Conservation (phyloP, 30 jellyfish, hydroid and myxozoan species). For the Hydractinia echinata region DNA sequence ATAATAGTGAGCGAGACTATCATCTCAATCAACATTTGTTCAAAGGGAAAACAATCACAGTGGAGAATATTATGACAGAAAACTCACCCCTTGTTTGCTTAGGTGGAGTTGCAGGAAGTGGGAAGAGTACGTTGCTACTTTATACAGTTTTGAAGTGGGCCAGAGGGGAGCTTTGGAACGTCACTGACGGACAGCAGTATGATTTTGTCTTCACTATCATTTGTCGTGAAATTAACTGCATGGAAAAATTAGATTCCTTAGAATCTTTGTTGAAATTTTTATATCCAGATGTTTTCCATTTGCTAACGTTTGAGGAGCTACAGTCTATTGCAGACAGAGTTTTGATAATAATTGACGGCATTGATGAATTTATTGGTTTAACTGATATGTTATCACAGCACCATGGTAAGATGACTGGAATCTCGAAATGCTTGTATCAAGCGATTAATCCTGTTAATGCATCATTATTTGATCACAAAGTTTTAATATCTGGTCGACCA, state of each 20-base stretch:
- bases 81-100: not conserved
- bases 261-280: not conserved
- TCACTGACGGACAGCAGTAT: not conserved
- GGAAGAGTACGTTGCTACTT: slow-evolving; percentile 26
- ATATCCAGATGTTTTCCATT: not conserved
- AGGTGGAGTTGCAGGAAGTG: slow-evolving; percentile 40
- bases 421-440: not conserved
- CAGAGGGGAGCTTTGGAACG: slow-evolving; percentile 21
- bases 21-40: not conserved
- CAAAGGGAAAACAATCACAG: not conserved
- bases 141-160: slow-evolving; percentile 40
- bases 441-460: not conserved
- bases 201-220: slow-evolving; percentile 26
- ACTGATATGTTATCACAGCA: not conserved
- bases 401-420: not conserved
- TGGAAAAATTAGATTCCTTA: not conserved
- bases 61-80: not conserved
- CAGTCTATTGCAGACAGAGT: not conserved
- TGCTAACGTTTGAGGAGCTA: not conserved
- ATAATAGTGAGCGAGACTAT: slow-evolving; percentile 12
- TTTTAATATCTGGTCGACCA: slow-evolving; percentile 5
- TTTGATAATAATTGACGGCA: not conserved
- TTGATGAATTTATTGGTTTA: not conserved
- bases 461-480: not conserved
- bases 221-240: slow-evolving; percentile 23